Conservation (phyloP, 2,113 vertebrate species). For the Hydrochoerus hydrochaeris region DNA sequence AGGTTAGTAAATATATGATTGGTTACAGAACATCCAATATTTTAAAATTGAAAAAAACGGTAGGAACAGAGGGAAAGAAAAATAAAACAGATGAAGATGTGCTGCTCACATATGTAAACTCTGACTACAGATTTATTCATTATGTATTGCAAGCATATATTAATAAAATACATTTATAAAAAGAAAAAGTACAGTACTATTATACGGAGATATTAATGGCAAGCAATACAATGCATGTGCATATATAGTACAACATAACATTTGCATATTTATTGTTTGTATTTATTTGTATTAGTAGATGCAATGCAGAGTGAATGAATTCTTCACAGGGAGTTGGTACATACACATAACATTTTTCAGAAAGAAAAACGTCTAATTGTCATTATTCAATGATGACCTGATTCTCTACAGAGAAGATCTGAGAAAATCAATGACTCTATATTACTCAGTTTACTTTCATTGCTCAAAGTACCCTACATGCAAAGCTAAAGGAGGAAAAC, state of each 20-base stretch:
- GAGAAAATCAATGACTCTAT: background rate
- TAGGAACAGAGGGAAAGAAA: no score
- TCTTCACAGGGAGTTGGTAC: background rate
- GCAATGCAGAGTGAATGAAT: background rate
- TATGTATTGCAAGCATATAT: no score
- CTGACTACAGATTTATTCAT: no score
- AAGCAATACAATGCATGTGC: background rate
- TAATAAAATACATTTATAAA: no score
- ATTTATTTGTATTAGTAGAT: background rate
- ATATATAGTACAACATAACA: background rate
- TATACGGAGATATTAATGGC: background rate
- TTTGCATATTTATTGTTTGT: background rate
- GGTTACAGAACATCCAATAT: background rate
- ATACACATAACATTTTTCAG: background rate
- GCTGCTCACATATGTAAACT: no score
- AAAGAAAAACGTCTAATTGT: background rate
- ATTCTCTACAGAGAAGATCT: background rate
- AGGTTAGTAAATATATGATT: background rate
- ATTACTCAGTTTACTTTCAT: no score
- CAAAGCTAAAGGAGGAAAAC: no score
- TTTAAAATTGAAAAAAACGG: background rate
- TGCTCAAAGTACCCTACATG: no score
- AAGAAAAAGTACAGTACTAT: background rate
- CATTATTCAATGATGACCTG: background rate
- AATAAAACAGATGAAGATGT: no score